Conservation (phyloP, 2,113 vertebrate species). For the Dolichotis patagonum region DNA sequence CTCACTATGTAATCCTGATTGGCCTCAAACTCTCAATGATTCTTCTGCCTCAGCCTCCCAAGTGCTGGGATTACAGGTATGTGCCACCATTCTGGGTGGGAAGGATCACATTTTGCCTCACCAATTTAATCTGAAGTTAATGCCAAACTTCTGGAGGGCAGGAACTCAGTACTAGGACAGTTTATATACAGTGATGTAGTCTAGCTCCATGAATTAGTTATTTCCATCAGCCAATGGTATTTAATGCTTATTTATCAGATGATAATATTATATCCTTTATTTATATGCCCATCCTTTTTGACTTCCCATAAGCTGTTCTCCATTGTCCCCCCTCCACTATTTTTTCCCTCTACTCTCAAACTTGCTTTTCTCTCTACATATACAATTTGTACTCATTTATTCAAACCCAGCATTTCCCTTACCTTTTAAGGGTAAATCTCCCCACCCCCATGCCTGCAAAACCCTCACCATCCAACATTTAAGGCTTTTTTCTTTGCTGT, state of each 20-base stretch:
- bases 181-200: not conserved
- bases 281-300: not conserved
- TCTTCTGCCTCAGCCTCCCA: not conserved
- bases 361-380: not conserved
- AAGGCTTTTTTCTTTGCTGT: not conserved
- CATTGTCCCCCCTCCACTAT: not conserved
- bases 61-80: not conserved
- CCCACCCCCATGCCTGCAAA: not conserved
- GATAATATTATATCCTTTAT: not conserved
- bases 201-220: not conserved
- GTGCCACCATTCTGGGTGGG: not conserved
- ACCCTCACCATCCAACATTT: not conserved
- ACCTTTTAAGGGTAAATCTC: not conserved
- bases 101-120: constrained; percentile 27
- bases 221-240: not conserved
- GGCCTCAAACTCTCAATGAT: not conserved
- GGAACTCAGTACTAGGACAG: not conserved
- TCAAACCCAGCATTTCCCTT: not conserved
- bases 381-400: constrained; percentile 20
- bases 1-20: not conserved
- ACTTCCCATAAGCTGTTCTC: not conserved
- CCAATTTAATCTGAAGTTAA: constrained; percentile 48
- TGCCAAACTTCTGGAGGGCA: not conserved
- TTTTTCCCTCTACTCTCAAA: constrained; percentile 9
- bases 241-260: constrained; percentile 31